These are phyloP conservation scores for Phalangium opilio DNA, from an alignment of 2,888 invertebrate genomes.

Conservation along the genomic window DNA sequence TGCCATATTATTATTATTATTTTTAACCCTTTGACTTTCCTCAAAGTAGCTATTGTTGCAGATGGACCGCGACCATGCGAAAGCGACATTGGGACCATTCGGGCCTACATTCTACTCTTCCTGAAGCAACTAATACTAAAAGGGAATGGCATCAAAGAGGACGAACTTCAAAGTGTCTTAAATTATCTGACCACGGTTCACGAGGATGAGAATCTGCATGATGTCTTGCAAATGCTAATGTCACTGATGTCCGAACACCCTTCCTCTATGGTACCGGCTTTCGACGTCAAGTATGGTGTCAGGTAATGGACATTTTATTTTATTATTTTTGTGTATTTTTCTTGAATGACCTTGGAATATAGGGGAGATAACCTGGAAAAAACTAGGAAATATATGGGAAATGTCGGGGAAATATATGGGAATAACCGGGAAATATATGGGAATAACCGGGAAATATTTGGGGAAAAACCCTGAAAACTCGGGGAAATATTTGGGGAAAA, in stretches of 20 bases:
- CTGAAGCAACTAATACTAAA: slow-evolving; percentile 92
- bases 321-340: too few species aligned
- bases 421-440: too few species aligned
- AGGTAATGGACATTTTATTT: slow-evolving; percentile 24
- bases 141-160: slow-evolving; percentile 92
- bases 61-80: slow-evolving; percentile 64
- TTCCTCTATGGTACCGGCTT: slow-evolving; percentile 96
- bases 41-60: slow-evolving; percentile 1
- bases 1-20: neutral
- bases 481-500: too few species aligned
- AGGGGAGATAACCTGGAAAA: too few species aligned
- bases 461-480: too few species aligned
- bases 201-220: slow-evolving; percentile 97
- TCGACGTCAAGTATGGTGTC: slow-evolving; percentile 92
- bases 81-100: slow-evolving; percentile 82
- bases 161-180: slow-evolving; percentile 93
- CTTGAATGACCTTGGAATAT: too few species aligned
- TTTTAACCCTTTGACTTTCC: neutral
- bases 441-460: too few species aligned
- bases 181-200: slow-evolving; percentile 96
- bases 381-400: too few species aligned
- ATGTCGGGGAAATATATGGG: too few species aligned
- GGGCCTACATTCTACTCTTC: slow-evolving; percentile 87
- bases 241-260: slow-evolving; percentile 97
- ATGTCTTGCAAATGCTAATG: slow-evolving; percentile 92